Conservation (phyloP, 1,140 invertebrate species). For the Drosophila sproati region DNA sequence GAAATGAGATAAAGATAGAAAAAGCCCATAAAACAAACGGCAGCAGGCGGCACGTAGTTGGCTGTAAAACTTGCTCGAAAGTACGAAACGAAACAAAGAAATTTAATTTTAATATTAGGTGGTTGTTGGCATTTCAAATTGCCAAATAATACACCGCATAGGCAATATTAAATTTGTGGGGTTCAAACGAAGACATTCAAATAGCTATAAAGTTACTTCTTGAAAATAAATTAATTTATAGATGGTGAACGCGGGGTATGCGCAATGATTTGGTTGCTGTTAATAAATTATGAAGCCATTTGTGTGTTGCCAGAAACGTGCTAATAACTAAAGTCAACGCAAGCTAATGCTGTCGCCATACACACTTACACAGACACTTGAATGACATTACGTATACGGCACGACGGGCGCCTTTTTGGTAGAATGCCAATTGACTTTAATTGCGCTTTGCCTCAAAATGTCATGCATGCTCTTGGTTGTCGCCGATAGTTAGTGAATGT, state of each 20-base stretch:
- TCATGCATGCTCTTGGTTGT: constrained; percentile 44
- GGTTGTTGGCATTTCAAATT: constrained; percentile 18
- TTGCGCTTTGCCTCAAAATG: constrained; percentile 66
- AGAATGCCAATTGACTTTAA: constrained; percentile 80
- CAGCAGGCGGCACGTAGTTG: constrained; percentile 6
- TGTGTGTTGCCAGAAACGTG: constrained; percentile 48
- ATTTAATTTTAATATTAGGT: constrained; percentile 20
- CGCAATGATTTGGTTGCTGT: constrained; percentile 11
- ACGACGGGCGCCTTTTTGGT: constrained; percentile 66
- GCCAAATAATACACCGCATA: constrained; percentile 26
- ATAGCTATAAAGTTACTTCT: constrained; percentile 17
- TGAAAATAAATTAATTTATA: constrained; percentile 39
- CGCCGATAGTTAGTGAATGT: constrained; percentile 10
- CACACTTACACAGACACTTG: constrained; percentile 9
- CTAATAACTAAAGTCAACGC: constrained; percentile 61
- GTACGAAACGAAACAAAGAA: constrained; percentile 25
- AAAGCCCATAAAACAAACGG: constrained; percentile 33
- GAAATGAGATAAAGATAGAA: background rate
- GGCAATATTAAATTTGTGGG: background rate
- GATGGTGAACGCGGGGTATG: constrained; percentile 17
- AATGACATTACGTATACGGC: constrained; percentile 73
- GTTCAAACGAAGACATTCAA: constrained; percentile 1
- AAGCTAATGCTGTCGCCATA: constrained; percentile 58
- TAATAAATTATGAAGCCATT: constrained; percentile 64
- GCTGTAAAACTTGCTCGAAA: constrained; percentile 24